These are phyloP conservation scores for Corvus cornix DNA, from an alignment of 2,113 vertebrate species.

Conservation along the genomic window DNA sequence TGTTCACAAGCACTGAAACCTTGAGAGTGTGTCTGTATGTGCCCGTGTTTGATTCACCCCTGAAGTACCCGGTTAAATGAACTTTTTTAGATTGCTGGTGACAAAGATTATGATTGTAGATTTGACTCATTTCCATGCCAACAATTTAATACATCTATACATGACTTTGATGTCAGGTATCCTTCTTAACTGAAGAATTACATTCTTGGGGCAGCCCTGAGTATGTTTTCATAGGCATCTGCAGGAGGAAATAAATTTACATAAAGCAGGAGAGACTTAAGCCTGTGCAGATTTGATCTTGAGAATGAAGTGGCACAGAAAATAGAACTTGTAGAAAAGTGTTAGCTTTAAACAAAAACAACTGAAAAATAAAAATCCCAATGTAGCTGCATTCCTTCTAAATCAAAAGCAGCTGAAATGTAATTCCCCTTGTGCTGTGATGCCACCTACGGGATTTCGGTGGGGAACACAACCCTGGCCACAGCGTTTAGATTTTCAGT, in stretches of 20 bases:
- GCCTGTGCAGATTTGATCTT: neutral
- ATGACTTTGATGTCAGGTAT: neutral
- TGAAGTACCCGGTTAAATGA: neutral
- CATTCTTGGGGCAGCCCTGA: neutral
- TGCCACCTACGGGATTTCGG: neutral
- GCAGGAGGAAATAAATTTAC: neutral
- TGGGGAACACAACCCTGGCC: neutral
- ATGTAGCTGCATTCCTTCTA: neutral
- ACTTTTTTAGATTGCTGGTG: neutral
- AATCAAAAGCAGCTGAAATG: neutral
- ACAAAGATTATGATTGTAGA: neutral
- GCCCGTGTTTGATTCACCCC: neutral
- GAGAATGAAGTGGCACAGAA: neutral
- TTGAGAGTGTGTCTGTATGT: neutral
- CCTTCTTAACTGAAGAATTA: neutral
- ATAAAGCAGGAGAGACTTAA: neutral
- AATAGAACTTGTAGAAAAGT: neutral
- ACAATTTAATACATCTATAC: neutral
- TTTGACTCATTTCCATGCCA: neutral
- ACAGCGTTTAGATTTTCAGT: neutral
- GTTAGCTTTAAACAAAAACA: neutral
- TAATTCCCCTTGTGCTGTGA: neutral
- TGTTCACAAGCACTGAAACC: neutral
- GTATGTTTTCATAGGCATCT: neutral
- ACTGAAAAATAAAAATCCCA: neutral